phyloP scores from a whole-genome alignment of 2,797 vertebrate species.

The Avahi laniger region DNA sequence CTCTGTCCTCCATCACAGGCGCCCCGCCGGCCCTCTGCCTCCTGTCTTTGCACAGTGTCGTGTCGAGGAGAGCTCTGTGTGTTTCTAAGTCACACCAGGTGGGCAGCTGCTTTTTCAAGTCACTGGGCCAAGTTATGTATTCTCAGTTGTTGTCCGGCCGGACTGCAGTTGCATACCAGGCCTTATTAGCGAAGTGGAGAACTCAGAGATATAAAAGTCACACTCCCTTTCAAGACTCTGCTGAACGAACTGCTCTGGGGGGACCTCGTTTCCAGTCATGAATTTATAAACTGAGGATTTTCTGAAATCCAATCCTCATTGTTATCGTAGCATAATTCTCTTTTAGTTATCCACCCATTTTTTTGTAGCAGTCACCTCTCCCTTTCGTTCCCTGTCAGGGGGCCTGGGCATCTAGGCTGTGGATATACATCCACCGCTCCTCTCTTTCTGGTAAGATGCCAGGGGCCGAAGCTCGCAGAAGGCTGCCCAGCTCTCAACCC shows the following conservation, averaged over 20 bases:
- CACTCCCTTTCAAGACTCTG: slow-evolving; percentile 25
- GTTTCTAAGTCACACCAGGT: slow-evolving; percentile 67
- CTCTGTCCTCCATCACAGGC: background rate
- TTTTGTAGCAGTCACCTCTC: slow-evolving; percentile 65
- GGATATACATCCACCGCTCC: background rate
- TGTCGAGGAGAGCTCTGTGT: background rate
- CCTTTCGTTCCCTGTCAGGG: slow-evolving; percentile 56
- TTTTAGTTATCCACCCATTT: slow-evolving; percentile 65
- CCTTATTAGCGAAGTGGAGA: slow-evolving; percentile 70
- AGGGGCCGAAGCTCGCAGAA: background rate
- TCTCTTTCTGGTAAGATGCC: rapidly evolving
- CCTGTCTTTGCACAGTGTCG: background rate
- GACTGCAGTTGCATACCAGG: slow-evolving; percentile 53
- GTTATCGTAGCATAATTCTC: slow-evolving; percentile 74
- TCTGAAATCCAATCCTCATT: slow-evolving; percentile 74
- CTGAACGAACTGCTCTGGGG: slow-evolving; percentile 48
- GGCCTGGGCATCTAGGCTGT: background rate
- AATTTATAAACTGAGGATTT: slow-evolving; percentile 80
- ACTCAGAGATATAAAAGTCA: slow-evolving; percentile 55
- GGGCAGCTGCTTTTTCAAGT: slow-evolving; percentile 61
- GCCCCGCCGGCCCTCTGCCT: rapidly evolving
- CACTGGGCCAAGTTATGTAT: slow-evolving; percentile 43
- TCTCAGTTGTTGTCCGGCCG: slow-evolving; percentile 56
- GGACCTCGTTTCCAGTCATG: slow-evolving; percentile 69
- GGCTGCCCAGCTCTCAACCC: background rate